A percentile compares a stretch with the other conserved stretches of the same genome.
Conservation (phyloP, 2,113 vertebrate genomes). For the Dissostichus mawsoni region DNA sequence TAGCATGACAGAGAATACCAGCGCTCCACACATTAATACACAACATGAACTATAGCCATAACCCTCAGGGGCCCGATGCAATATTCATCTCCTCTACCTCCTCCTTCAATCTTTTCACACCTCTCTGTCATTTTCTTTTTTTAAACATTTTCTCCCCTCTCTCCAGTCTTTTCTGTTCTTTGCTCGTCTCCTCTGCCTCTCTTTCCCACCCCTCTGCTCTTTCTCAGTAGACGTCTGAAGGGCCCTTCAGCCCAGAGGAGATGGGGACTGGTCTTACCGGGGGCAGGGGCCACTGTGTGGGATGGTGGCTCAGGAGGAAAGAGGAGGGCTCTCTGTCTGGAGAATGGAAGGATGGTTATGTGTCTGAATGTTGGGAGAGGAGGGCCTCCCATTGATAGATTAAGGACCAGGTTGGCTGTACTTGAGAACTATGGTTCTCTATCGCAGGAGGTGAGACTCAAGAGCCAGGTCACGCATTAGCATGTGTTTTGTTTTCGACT, state of each 20-base stretch:
- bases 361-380: constrained; percentile 75
- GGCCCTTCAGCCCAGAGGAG: constrained; percentile 75
- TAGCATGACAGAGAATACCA: constrained; percentile 81
- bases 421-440: constrained; percentile 77
- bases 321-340: constrained; percentile 72
- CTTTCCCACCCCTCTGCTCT: constrained; percentile 78
- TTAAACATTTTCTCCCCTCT: constrained; percentile 38
- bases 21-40: constrained; percentile 74
- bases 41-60: constrained; percentile 68
- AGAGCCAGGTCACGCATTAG: constrained; percentile 80
- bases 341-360: constrained; percentile 68
- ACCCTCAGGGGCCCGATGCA: constrained; percentile 66
- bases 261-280: constrained; percentile 70
- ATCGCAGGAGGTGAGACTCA: constrained; percentile 73
- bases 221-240: constrained; percentile 85
- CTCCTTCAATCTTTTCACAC: constrained; percentile 69
- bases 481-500: constrained; percentile 78
- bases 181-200: constrained; percentile 57
- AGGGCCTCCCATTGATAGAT: constrained; percentile 81
- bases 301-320: constrained; percentile 53
- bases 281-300: constrained; percentile 65
- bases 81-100: constrained; percentile 71
- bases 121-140: constrained; percentile 42
- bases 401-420: constrained; percentile 80
- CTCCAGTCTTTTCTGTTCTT: constrained; percentile 53